phyloP scores from a whole-genome alignment of 2,797 vertebrate genomes.

The Hydrophis major region DNA sequence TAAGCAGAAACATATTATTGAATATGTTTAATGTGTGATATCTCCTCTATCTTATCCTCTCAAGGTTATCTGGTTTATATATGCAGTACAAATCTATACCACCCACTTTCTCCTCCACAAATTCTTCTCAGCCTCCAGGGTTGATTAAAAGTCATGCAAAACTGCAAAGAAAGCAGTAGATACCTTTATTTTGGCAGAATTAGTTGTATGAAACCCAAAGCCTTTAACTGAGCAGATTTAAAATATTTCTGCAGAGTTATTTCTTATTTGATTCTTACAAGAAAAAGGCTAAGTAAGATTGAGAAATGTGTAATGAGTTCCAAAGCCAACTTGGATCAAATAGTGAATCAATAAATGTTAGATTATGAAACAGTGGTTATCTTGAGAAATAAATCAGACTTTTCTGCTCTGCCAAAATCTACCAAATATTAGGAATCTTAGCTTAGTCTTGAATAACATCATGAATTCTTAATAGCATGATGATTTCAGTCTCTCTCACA shows the following conservation, averaged over 20 bases:
- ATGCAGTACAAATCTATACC: neutral
- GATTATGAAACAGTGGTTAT: constrained; percentile 5
- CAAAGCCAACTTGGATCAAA: constrained; percentile 2
- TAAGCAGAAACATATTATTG: neutral
- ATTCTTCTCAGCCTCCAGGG: neutral
- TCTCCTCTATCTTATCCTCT: neutral
- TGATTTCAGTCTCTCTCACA: neutral
- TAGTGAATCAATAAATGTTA: neutral
- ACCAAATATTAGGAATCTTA: constrained; percentile 4
- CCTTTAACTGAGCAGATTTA: neutral
- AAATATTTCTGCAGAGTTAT: neutral
- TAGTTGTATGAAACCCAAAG: neutral
- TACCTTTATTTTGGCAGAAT: neutral
- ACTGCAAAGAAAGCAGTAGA: neutral
- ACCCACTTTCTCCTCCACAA: neutral
- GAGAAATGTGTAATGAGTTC: neutral
- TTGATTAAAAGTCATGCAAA: neutral
- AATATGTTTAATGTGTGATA: neutral
- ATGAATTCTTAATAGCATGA: neutral
- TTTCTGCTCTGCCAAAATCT: neutral
- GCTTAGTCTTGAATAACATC: neutral
- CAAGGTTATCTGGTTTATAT: neutral
- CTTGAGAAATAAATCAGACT: neutral
- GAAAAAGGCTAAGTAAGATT: rapidly evolving
- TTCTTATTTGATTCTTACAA: neutral